These are phyloP conservation scores for Urocynchramus pylzowi DNA, from an alignment of 2,113 vertebrate genomes.

Conservation along the genomic window DNA sequence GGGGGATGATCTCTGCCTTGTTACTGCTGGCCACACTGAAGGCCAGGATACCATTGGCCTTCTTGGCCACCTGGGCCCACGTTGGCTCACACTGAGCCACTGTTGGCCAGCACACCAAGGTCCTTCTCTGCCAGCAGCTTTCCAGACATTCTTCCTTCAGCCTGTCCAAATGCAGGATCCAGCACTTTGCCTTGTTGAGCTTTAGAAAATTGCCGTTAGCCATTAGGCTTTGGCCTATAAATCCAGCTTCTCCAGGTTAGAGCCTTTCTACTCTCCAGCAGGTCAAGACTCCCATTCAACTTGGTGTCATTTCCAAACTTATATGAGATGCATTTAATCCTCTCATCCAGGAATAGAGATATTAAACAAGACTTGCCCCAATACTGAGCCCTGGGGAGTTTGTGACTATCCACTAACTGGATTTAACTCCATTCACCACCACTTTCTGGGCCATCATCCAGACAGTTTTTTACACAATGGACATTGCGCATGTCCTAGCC, in stretches of 20 bases:
- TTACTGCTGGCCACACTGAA: not conserved
- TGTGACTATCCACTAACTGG: not conserved
- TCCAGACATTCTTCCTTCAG: not conserved
- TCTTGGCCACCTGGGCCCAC: not conserved
- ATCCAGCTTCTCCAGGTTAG: not conserved
- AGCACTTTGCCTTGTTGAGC: not conserved
- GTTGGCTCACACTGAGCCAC: not conserved
- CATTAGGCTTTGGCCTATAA: not conserved
- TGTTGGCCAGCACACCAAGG: accelerated
- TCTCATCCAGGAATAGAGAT: not conserved
- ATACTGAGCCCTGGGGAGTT: not conserved
- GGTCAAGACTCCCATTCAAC: not conserved
- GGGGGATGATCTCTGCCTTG: too few species aligned
- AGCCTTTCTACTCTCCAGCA: not conserved
- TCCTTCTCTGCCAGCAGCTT: not conserved
- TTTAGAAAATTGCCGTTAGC: not conserved
- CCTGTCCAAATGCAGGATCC: not conserved
- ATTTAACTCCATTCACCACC: not conserved
- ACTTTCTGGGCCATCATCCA: not conserved
- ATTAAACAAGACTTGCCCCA: not conserved
- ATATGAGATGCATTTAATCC: not conserved
- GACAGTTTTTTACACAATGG: not conserved
- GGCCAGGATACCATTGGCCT: not conserved
- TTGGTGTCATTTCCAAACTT: not conserved
- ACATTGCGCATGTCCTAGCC: not conserved